Evolutionary conservation across 2,888 invertebrate genomes (phyloP).

Genomic region (Lysandra coridon): DNA sequence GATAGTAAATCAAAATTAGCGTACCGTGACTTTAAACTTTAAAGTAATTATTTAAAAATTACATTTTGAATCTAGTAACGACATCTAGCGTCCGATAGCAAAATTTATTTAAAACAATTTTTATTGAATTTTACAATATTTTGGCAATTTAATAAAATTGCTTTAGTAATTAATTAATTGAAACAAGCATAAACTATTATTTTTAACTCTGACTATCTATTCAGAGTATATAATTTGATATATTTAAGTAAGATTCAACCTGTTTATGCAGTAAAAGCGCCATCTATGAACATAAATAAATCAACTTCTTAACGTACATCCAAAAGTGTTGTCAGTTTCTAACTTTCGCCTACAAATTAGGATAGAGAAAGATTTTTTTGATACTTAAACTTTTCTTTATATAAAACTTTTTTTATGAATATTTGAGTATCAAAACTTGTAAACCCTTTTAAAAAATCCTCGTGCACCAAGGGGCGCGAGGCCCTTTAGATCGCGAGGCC

Average conservation of each 20-base stretch:
- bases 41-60: background rate
- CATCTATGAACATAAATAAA: background rate
- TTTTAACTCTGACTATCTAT: background rate
- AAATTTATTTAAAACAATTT: background rate
- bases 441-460: no score
- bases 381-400: no score
- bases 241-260: background rate
- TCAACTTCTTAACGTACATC: background rate
- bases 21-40: no score
- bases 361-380: no score
- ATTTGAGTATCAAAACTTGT: no score
- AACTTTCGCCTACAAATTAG: background rate
- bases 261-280: background rate
- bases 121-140: no score
- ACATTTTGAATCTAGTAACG: background rate
- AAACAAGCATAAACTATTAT: background rate
- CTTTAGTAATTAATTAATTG: no score
- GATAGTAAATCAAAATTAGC: no score
- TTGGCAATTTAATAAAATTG: no score
- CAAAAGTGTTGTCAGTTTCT: background rate
- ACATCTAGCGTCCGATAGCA: conserved; percentile 19
- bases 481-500: no score
- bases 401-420: no score
- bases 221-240: background rate
- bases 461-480: no score